Evolutionary conservation across 30 jellyfish, hydroid and myxozoan genomes (phyloP).

Genomic region (Chironex yamaguchii): DNA sequence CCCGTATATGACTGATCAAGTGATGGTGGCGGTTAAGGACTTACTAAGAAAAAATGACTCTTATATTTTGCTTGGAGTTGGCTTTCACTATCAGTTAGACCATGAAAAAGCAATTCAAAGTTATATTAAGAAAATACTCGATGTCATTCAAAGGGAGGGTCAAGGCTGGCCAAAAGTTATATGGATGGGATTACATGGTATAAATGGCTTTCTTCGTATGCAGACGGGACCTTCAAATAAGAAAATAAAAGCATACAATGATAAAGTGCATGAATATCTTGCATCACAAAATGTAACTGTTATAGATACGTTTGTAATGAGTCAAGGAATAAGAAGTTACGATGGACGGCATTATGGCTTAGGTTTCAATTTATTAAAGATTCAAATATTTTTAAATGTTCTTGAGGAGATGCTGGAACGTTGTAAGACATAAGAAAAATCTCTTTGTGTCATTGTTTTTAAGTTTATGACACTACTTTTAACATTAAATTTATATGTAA

Average conservation of each 20-base stretch:
- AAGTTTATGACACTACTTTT: too few relatives aligned
- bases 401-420: conserved; percentile 42
- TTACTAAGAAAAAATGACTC: conserved; percentile 60
- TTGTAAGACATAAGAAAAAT: too few relatives aligned
- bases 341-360: conserved; percentile 95
- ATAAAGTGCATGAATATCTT: conserved; percentile 39
- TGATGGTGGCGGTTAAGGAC: conserved; percentile 9
- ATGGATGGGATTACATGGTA: conserved; percentile 87
- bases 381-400: conserved; percentile 56
- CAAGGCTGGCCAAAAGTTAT: conserved; percentile 86
- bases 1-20: conserved; percentile 55
- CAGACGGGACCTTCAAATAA: conserved; percentile 70
- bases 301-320: conserved; percentile 74
- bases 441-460: too few relatives aligned
- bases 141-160: conserved; percentile 48
- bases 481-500: too few relatives aligned
- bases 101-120: conserved; percentile 11
- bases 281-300: conserved; percentile 49
- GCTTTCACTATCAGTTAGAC: conserved; percentile 85
- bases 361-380: conserved; percentile 77
- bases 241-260: conserved; percentile 54
- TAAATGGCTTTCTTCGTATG: conserved; percentile 84
- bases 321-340: conserved; percentile 71
- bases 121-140: conserved; percentile 42
- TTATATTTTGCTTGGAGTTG: conserved; percentile 84